Base-by-base conservation (phyloP, 1,140 invertebrate genomes). In the Pachyrhynchus sulphureomaculatus region DNA sequence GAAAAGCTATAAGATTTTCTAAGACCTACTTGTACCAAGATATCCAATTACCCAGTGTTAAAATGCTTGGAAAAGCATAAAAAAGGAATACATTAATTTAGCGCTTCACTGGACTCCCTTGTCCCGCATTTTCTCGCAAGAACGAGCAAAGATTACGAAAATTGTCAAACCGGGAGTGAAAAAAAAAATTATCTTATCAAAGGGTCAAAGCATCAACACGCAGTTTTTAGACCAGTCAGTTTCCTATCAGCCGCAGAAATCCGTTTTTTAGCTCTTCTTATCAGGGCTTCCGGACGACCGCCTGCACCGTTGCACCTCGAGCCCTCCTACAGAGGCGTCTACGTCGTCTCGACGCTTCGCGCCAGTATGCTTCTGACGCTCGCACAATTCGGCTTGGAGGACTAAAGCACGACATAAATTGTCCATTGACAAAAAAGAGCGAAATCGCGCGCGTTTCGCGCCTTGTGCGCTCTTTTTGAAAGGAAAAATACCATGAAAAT, bases 241-340 rank as follows among this genome's bases (percentile, higher is more conserved):
- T 15, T 20, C 13, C 37, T 13, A 20, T 2, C 17, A 12, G 4
- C n/a, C 15, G 8, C n/a, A 18, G 8, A 13, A 20, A 20, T 17
- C 15, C 20, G 15, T 4, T 41, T 34, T 12, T 41, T 20, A 41
- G n/a, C 8, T 41, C 37, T 41, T 41, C 15, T 41, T 20, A 41
- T 41, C 20, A 15, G 44, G 13, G 44, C 17, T 13, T 47, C 17
- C 20, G 47, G 47, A 33, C 32, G 47, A 21, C 15, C 47, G 13
- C 26, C 47, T 49, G 47, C 47, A 34, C 18, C 26, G 47, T 32
- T 49, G 47, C 47, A 49, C 29, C 29, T 34, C 47, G 24, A 49
- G 47, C 32, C 20, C 20, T 33, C 15, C 47, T n/a, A 33, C 17
- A 29, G 47, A 49, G 47, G 47, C 47, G 37, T 41, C 37, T 8